Percentiles rank a stretch among this genome's conserved stretches.
These are phyloP conservation scores for Drosophila chauvacae DNA, from an alignment of 1,140 invertebrate species.

Conservation along the genomic window DNA sequence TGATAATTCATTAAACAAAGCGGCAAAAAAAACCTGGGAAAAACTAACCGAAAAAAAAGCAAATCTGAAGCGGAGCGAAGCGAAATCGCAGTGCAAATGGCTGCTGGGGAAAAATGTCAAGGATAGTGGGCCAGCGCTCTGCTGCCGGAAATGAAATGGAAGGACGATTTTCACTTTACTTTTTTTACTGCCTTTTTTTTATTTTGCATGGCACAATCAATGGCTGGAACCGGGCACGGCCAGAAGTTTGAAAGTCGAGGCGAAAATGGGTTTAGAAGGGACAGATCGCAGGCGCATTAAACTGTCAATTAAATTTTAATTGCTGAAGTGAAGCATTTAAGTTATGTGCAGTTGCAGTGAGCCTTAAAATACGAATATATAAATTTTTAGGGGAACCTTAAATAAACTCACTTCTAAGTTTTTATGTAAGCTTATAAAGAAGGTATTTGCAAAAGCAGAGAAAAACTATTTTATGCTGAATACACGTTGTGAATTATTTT, in stretches of 20 bases:
- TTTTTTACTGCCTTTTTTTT: background rate
- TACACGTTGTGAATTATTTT: background rate
- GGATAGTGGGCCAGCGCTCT: constrained; percentile 49
- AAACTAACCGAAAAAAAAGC: constrained; percentile 2
- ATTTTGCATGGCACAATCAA: background rate
- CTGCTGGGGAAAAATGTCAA: constrained; percentile 67
- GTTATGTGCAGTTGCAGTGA: background rate
- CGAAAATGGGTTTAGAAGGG: constrained; percentile 11
- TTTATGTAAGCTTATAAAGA: background rate
- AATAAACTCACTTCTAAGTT: background rate
- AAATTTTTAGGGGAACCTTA: too few species aligned
- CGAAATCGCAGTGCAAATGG: constrained; percentile 46
- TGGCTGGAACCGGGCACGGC: background rate
- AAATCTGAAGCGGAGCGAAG: constrained; percentile 36
- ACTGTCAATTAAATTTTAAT: constrained; percentile 6
- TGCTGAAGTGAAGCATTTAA: background rate
- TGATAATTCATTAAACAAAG: constrained; percentile 73
- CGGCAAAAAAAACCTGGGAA: constrained; percentile 8
- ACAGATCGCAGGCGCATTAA: constrained; percentile 3
- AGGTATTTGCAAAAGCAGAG: background rate
- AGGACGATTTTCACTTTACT: constrained; percentile 24
- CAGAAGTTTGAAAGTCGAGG: constrained; percentile 4
- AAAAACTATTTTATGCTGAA: background rate
- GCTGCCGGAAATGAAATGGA: constrained; percentile 45
- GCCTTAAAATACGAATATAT: background rate